Evolutionary conservation across 2,888 invertebrate species (phyloP).

Genomic region (Platycheirus albimanus): DNA sequence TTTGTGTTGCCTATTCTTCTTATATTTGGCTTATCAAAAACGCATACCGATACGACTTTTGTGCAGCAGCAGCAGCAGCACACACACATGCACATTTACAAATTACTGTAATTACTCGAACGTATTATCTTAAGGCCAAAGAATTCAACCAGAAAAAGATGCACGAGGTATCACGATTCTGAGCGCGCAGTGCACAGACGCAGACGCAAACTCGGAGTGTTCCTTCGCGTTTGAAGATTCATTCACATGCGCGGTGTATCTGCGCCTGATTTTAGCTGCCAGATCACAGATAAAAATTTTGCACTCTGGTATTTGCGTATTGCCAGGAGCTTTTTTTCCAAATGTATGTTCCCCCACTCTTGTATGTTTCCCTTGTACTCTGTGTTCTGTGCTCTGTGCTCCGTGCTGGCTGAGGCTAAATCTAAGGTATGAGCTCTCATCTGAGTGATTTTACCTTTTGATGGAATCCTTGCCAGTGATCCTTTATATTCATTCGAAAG

Average conservation of each 20-base stretch:
- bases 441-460: slow-evolving; percentile 58
- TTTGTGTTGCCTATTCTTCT: slow-evolving; percentile 55
- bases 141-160: slow-evolving; percentile 71
- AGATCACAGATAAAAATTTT: slow-evolving; percentile 73
- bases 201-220: no score
- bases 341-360: slow-evolving; percentile 50
- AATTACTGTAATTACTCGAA: slow-evolving; percentile 79
- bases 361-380: slow-evolving; percentile 12
- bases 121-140: slow-evolving; percentile 78
- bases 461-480: slow-evolving; percentile 56
- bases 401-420: background rate
- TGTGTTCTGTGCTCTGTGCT: background rate
- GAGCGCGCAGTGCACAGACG: background rate
- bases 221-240: slow-evolving; percentile 8
- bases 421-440: slow-evolving; percentile 23
- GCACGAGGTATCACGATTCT: slow-evolving; percentile 70
- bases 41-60: slow-evolving; percentile 5
- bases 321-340: slow-evolving; percentile 74
- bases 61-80: slow-evolving; percentile 38
- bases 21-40: no score
- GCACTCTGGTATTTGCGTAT: slow-evolving; percentile 73
- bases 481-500: slow-evolving; percentile 44
- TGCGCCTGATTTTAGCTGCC: slow-evolving; percentile 45
- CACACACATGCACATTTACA: slow-evolving; percentile 76
- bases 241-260: slow-evolving; percentile 50